Conservation (phyloP, 2,888 invertebrate species). For the Phasia obesa region DNA sequence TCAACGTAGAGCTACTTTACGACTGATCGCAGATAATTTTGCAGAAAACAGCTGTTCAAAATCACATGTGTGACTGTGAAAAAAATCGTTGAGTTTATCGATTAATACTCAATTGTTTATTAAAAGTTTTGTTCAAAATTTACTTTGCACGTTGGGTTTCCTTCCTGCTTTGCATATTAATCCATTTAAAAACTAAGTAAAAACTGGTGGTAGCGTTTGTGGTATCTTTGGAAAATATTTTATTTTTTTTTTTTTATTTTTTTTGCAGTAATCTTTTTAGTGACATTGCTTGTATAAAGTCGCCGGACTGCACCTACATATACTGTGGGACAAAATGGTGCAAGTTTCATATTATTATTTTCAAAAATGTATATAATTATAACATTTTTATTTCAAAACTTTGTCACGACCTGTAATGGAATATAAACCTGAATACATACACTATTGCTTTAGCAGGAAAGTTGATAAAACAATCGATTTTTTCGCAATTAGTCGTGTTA, state of each 20-base stretch:
- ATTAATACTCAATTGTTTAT: neutral
- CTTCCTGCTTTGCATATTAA: slow-evolving; percentile 13
- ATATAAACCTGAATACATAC: no score
- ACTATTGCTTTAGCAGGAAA: no score
- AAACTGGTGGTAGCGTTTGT: slow-evolving; percentile 18
- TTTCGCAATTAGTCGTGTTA: no score
- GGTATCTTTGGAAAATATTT: slow-evolving; percentile 49
- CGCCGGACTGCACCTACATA: slow-evolving; percentile 67
- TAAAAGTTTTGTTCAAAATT: neutral
- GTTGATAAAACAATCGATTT: no score
- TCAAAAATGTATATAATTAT: no score
- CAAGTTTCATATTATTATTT: neutral
- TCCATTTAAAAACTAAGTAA: slow-evolving; percentile 12
- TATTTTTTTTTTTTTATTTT: slow-evolving; percentile 57
- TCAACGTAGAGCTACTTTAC: no score
- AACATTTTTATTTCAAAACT: no score
- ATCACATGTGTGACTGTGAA: no score
- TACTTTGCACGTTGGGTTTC: slow-evolving; percentile 1
- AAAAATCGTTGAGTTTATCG: no score
- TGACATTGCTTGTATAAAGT: slow-evolving; percentile 64
- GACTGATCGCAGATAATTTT: no score
- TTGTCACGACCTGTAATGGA: no score
- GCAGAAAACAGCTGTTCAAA: no score
- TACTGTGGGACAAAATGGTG: neutral
- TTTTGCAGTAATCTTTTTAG: slow-evolving; percentile 50